Evolutionary conservation across 2,888 invertebrate species (phyloP).

Genomic region (Lampropteryx suffumata): DNA sequence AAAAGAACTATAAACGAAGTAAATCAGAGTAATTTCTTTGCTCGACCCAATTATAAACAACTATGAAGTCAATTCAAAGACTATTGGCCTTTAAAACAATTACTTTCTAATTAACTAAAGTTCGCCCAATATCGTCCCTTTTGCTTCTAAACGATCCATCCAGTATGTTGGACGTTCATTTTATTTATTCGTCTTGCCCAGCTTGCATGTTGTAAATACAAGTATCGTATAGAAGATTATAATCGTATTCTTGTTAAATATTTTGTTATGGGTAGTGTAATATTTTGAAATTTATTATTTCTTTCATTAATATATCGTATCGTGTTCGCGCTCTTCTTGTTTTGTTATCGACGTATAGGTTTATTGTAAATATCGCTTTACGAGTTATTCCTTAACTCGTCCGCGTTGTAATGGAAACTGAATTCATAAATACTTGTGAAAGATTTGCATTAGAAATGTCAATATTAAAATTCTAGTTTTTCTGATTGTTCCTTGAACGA

Average conservation of each 20-base stretch:
- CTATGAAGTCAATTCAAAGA: slow-evolving; percentile 59
- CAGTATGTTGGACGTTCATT: slow-evolving; percentile 73
- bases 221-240: slow-evolving; percentile 62
- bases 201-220: slow-evolving; percentile 77
- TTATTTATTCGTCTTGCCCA: slow-evolving; percentile 74
- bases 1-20: not conserved
- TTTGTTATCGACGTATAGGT: slow-evolving; percentile 49
- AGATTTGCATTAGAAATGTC: too few relatives aligned
- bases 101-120: slow-evolving; percentile 39
- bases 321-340: slow-evolving; percentile 45
- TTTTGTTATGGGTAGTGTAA: slow-evolving; percentile 74
- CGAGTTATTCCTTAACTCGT: slow-evolving; percentile 49
- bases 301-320: slow-evolving; percentile 40
- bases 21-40: not conserved
- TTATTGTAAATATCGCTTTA: slow-evolving; percentile 57
- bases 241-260: slow-evolving; percentile 70
- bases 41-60: slow-evolving; percentile 16
- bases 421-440: too few relatives aligned
- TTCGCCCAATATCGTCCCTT: slow-evolving; percentile 65
- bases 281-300: slow-evolving; percentile 50
- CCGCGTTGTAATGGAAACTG: slow-evolving; percentile 63
- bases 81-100: slow-evolving; percentile 53
- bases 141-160: slow-evolving; percentile 73
- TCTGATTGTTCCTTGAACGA: too few relatives aligned
- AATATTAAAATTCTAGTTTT: too few relatives aligned